phyloP scores from a whole-genome alignment of 2,113 vertebrate species.

The Egretta garzetta region DNA sequence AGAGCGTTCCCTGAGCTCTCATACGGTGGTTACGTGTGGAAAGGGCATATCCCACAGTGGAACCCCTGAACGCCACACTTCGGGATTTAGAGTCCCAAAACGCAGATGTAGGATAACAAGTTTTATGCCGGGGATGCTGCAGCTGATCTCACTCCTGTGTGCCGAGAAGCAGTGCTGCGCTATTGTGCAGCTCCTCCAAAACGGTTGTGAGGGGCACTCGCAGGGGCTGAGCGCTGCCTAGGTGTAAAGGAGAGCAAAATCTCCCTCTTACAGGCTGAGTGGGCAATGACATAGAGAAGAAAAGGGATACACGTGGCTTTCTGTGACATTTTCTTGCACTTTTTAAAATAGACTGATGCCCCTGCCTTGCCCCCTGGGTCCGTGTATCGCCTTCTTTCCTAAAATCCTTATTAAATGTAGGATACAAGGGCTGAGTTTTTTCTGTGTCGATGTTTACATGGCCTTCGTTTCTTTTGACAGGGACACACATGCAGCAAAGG shows the following conservation, averaged over 20 bases:
- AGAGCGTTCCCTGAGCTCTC: not conserved
- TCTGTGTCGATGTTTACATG: not conserved
- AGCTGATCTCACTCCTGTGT: not conserved
- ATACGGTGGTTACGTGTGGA: accelerated
- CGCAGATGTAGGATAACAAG: not conserved
- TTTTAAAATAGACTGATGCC: not conserved
- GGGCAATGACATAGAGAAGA: not conserved
- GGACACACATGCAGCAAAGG: conserved; percentile 60
- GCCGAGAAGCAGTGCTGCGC: not conserved
- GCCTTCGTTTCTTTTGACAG: conserved; percentile 50
- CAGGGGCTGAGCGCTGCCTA: not conserved
- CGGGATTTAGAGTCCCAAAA: not conserved
- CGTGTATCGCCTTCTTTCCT: not conserved
- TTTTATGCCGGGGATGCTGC: not conserved
- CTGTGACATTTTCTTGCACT: not conserved
- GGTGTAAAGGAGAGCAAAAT: not conserved
- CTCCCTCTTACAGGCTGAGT: not conserved
- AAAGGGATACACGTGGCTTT: not conserved
- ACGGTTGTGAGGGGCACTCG: accelerated
- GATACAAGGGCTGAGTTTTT: not conserved
- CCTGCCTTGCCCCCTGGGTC: not conserved
- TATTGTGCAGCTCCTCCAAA: not conserved
- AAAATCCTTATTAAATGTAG: not conserved
- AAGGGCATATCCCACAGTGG: not conserved
- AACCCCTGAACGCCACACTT: not conserved